Evolutionary conservation across 2,888 invertebrate genomes (phyloP), one percentile per base, ranked within the genome.

Genomic region (Polymixis flavicincta): DNA sequence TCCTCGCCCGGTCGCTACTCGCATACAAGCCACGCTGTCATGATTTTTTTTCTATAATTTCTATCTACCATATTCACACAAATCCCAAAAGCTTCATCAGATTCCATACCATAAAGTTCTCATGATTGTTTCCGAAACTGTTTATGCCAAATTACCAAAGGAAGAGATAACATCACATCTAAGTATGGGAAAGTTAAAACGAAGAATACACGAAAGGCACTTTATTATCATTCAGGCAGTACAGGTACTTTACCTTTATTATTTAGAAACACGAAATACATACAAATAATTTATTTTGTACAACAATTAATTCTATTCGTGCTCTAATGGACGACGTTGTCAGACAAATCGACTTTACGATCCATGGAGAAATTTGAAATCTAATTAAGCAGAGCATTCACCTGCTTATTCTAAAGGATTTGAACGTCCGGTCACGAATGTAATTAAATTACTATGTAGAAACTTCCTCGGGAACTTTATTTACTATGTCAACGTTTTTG

Each of bases 1-100:
- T 93, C 91, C 89, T 88, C 90, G 90, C 90, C 91, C 89, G 91
- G 90, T 90, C 88, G 86, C 90, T 89, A 89, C 90, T 92, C 90
- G 92, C 91, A 89, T 91, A 86, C 88, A 88, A 84, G 85, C 84
- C 81, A 81, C 84, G 73, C 60, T 71, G 70, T 85, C 80, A 85
- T 78, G 78, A 81, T 67, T 79, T 74, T 75, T 54, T 69, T 85
- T 86, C 78, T 81, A 76, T 68, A 71, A 78, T 83, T 80, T 82
- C n/a, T 57, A 13, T 19, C 28, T 64, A 13, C 37, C n/a, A 52
- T 65, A 74, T 37, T 32, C 42, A 48, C 13, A 57, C 17, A 68
- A 54, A 70, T 66, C 14, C 48, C 28, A 70, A 72, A 63, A 57
- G 25, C 59, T 57, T 74, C 52, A 25, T 19, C 72, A 63, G 22